phyloP scores from a whole-genome alignment of 2,797 vertebrate genomes.

The Neoniphon sammara region DNA sequence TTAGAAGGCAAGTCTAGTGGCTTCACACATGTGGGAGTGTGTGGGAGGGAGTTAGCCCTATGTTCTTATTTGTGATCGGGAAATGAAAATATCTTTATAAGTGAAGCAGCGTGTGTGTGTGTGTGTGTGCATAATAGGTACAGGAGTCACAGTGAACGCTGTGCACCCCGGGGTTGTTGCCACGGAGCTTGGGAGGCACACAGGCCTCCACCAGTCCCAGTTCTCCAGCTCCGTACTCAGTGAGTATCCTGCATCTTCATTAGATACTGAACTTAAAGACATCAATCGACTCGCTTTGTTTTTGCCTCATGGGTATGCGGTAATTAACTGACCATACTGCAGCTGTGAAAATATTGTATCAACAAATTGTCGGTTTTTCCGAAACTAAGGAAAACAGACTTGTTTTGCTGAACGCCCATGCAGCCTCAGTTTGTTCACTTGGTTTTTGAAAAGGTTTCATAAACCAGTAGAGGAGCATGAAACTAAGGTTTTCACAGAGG shows the following conservation, averaged over 20 bases:
- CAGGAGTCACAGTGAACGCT: constrained; percentile 85
- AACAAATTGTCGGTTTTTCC: too few relatives aligned
- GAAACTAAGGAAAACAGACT: too few relatives aligned
- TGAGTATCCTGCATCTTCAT: constrained; percentile 69
- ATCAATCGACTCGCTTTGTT: constrained; percentile 27
- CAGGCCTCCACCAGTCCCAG: constrained; percentile 84
- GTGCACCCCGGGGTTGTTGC: constrained; percentile 88
- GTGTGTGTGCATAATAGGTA: constrained; percentile 74
- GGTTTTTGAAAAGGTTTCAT: too few relatives aligned
- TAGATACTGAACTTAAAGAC: constrained; percentile 38
- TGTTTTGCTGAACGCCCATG: too few relatives aligned
- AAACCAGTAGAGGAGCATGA: neutral
- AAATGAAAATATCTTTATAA: constrained; percentile 57
- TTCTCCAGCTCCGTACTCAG: constrained; percentile 85
- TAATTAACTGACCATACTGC: neutral
- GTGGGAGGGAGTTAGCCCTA: constrained; percentile 65
- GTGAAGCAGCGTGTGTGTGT: constrained; percentile 25
- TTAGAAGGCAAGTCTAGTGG: constrained; percentile 82
- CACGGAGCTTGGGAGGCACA: constrained; percentile 88
- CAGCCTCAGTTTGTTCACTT: too few relatives aligned
- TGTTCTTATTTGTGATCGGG: constrained; percentile 63
- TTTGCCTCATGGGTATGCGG: constrained; percentile 17
- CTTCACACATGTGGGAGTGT: constrained; percentile 67
- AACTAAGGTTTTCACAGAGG: neutral
- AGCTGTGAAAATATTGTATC: too few relatives aligned